These are phyloP conservation scores for Chorisops tibialis DNA, from an alignment of 2,888 invertebrate genomes.

Conservation along the genomic window DNA sequence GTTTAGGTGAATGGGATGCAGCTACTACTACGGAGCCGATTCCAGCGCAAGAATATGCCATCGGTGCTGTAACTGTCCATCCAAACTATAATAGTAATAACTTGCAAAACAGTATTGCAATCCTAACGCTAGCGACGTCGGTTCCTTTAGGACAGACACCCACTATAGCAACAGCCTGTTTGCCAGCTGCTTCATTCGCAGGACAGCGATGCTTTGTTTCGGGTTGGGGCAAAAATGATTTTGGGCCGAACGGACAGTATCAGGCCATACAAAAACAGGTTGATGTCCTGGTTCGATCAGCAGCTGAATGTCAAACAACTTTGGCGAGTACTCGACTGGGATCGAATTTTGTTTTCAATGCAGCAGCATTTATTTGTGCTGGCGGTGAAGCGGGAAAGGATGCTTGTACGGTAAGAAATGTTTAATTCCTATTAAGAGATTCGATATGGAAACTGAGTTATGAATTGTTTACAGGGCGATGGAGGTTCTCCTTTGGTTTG, in stretches of 20 bases:
- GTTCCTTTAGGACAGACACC: slow-evolving; percentile 57
- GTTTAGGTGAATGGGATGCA: slow-evolving; percentile 76
- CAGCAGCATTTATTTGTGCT: slow-evolving; percentile 71
- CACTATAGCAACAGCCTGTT: slow-evolving; percentile 62
- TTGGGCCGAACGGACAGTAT: slow-evolving; percentile 57
- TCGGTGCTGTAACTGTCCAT: slow-evolving; percentile 60
- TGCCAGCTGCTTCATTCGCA: slow-evolving; percentile 54
- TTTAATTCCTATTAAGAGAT: not conserved
- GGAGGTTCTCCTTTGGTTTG: slow-evolving; percentile 54
- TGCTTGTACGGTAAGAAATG: slow-evolving; percentile 66
- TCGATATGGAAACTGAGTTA: not conserved
- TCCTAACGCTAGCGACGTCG: slow-evolving; percentile 64
- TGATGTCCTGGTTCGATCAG: slow-evolving; percentile 67
- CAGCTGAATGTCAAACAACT: slow-evolving; percentile 62
- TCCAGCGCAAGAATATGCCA: slow-evolving; percentile 61
- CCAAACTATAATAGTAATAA: slow-evolving; percentile 68
- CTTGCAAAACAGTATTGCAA: slow-evolving; percentile 77
- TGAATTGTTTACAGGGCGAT: slow-evolving; percentile 50
- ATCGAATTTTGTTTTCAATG: slow-evolving; percentile 59
- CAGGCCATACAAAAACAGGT: slow-evolving; percentile 72
- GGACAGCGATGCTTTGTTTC: slow-evolving; percentile 61
- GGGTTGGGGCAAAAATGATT: slow-evolving; percentile 88
- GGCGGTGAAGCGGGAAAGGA: slow-evolving; percentile 75
- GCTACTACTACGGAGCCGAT: slow-evolving; percentile 62
- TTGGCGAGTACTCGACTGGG: slow-evolving; percentile 66